These are phyloP conservation scores for Lucinisca nassula DNA, from an alignment of 2,888 invertebrate genomes.

Conservation along the genomic window DNA sequence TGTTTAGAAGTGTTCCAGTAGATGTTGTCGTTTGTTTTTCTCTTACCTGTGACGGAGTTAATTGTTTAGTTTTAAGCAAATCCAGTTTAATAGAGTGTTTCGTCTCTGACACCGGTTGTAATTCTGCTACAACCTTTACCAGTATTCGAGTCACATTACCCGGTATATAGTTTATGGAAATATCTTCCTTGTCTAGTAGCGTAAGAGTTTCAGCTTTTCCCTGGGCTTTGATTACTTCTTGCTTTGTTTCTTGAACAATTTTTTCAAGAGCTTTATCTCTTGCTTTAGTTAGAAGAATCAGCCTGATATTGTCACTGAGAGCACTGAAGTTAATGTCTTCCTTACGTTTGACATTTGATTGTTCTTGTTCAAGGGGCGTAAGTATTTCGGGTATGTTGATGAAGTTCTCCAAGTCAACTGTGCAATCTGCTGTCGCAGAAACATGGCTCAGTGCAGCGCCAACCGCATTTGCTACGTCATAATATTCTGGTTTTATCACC, in stretches of 20 bases:
- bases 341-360: neutral
- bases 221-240: slow-evolving; percentile 56
- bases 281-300: slow-evolving; percentile 68
- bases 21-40: slow-evolving; percentile 65
- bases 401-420: slow-evolving; percentile 73
- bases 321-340: neutral
- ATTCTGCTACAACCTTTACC: slow-evolving; percentile 82
- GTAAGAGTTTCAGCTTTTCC: slow-evolving; percentile 66
- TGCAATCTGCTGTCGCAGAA: slow-evolving; percentile 77
- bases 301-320: slow-evolving; percentile 52
- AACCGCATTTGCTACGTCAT: slow-evolving; percentile 86
- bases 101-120: slow-evolving; percentile 39
- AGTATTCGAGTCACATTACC: slow-evolving; percentile 83
- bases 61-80: neutral
- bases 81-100: neutral
- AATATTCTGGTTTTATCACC: slow-evolving; percentile 72
- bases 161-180: slow-evolving; percentile 83
- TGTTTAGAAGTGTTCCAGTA: slow-evolving; percentile 53
- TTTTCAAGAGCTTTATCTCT: slow-evolving; percentile 64
- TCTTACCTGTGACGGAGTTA: neutral
- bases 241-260: slow-evolving; percentile 42
- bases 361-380: neutral
- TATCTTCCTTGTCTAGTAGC: slow-evolving; percentile 77
- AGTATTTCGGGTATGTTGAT: slow-evolving; percentile 59
- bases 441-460: slow-evolving; percentile 86